Evolutionary conservation across 2,888 invertebrate species (phyloP).

Genomic region (Caenorhabditis macrosperma): DNA sequence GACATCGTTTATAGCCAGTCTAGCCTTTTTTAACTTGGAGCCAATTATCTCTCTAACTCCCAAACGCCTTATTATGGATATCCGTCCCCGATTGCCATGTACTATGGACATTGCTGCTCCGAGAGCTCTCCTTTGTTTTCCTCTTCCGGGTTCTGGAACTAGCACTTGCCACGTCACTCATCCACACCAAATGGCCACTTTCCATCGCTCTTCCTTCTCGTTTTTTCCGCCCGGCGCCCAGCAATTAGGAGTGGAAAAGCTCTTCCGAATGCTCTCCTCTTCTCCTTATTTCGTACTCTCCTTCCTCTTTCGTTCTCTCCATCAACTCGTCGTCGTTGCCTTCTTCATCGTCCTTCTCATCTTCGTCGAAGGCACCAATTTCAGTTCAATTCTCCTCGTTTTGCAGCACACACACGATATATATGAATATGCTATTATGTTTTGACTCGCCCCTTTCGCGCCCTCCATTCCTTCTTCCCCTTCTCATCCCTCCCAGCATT

Average conservation of each 20-base stretch:
- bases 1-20: too few relatives aligned
- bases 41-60: too few relatives aligned
- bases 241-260: background rate
- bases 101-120: too few relatives aligned
- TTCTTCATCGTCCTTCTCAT: too few relatives aligned
- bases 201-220: background rate
- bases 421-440: slow-evolving; percentile 50
- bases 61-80: too few relatives aligned
- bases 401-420: background rate
- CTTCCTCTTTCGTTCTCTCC: background rate
- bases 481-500: background rate
- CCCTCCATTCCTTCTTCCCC: slow-evolving; percentile 4
- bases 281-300: background rate
- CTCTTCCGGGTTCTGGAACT: too few relatives aligned
- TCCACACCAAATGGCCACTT: background rate
- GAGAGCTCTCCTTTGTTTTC: too few relatives aligned
- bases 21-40: too few relatives aligned
- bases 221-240: background rate
- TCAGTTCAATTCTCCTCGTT: background rate
- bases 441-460: slow-evolving; percentile 9
- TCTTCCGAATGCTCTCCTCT: background rate
- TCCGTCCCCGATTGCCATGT: too few relatives aligned
- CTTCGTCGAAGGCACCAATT: too few relatives aligned
- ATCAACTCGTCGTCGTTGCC: background rate
- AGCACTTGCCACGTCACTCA: slow-evolving; percentile 1